phyloP scores from a whole-genome alignment of 2,113 vertebrate species.

The Malurus elegans region DNA sequence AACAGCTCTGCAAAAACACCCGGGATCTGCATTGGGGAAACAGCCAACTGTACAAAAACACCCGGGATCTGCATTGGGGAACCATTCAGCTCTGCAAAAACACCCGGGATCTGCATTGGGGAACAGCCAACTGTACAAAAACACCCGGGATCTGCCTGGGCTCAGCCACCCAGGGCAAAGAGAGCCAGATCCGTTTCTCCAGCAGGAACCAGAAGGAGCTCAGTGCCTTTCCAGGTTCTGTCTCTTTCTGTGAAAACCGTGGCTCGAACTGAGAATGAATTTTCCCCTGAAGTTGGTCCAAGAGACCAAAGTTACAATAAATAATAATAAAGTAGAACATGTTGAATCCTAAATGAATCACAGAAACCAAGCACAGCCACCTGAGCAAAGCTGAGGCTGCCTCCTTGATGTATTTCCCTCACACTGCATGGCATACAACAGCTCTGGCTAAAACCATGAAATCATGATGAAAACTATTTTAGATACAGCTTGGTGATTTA shows the following conservation, averaged over 20 bases:
- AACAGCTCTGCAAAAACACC: too few relatives aligned
- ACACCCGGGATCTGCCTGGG: too few relatives aligned
- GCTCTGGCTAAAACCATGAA: background rate
- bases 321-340: background rate
- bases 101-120: too few relatives aligned
- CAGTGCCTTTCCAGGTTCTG: background rate
- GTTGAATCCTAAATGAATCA: background rate
- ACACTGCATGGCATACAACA: background rate
- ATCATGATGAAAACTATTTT: background rate
- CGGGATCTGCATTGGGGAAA: too few relatives aligned
- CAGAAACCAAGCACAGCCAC: background rate
- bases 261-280: background rate
- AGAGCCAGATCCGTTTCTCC: background rate
- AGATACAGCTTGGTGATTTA: background rate
- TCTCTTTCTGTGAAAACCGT: background rate
- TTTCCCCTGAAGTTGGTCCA: background rate
- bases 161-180: too few relatives aligned
- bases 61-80: too few relatives aligned
- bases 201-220: background rate
- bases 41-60: too few relatives aligned
- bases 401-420: background rate
- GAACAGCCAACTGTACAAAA: too few relatives aligned
- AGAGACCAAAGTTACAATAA: background rate
- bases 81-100: background rate
- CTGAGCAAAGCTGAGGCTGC: background rate